Conservation (phyloP, 2,888 invertebrate genomes). For the Pollenia amentaria region DNA sequence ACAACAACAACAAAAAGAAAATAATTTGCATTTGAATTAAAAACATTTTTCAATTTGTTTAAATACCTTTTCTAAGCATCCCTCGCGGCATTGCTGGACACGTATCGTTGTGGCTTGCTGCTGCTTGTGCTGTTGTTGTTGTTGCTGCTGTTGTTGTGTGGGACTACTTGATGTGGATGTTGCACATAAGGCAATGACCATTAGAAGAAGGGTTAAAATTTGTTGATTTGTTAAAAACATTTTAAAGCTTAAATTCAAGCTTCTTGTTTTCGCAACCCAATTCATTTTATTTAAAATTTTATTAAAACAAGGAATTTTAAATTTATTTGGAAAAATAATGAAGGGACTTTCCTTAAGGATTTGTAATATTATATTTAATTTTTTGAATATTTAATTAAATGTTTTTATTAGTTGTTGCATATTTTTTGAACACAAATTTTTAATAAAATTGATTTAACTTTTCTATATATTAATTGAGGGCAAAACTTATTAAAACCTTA, state of each 20-base stretch:
- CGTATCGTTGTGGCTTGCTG: constrained; percentile 75
- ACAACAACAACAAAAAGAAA: neutral
- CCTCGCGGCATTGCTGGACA: constrained; percentile 80
- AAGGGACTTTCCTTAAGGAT: neutral
- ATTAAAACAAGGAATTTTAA: neutral
- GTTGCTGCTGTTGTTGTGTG: constrained; percentile 64
- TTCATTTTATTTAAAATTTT: constrained; percentile 61
- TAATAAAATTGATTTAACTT: neutral
- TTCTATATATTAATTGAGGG: too few relatives aligned
- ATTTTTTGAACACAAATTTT: constrained; percentile 11
- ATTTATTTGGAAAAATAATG: neutral
- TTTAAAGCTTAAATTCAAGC: constrained; percentile 58
- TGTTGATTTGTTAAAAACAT: constrained; percentile 71
- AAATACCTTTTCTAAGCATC: constrained; percentile 81
- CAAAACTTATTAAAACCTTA: neutral
- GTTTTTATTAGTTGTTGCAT: constrained; percentile 15
- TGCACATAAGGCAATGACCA: constrained; percentile 73
- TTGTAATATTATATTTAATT: neutral
- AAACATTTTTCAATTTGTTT: constrained; percentile 68
- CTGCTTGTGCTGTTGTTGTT: constrained; percentile 54
- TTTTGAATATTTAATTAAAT: neutral
- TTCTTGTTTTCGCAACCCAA: constrained; percentile 62
- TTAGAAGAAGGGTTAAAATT: constrained; percentile 73
- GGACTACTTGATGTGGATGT: constrained; percentile 72
- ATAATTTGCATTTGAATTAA: constrained; percentile 52